A percentile compares a stretch with the other conserved stretches of the same genome.
Conservation (phyloP, 2,888 invertebrate genomes). For the Cheilosia vernalis region DNA sequence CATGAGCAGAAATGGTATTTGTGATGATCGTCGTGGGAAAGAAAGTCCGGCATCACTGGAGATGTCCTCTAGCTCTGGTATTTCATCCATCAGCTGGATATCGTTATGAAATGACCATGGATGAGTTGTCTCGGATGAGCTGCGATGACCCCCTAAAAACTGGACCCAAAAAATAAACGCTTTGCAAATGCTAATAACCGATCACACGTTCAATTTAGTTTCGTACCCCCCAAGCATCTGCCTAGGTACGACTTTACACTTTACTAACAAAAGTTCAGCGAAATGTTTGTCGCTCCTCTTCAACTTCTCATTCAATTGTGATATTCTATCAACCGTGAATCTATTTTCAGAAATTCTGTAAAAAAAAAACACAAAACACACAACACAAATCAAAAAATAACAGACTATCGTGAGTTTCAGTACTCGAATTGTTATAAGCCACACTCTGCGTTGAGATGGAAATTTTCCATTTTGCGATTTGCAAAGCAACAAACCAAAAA, state of each 20-base stretch:
- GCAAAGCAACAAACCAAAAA: slow-evolving; percentile 42
- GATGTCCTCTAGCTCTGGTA: no score
- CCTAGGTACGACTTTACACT: background rate
- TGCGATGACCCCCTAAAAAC: no score
- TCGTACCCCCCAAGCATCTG: no score
- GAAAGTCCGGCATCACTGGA: no score
- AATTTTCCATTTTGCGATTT: slow-evolving; percentile 46
- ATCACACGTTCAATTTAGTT: no score
- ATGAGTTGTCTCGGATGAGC: no score
- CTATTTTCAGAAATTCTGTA: slow-evolving; percentile 16
- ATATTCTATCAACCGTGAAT: slow-evolving; percentile 20
- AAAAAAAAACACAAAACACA: background rate
- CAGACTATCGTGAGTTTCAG: slow-evolving; percentile 33
- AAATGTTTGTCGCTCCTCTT: background rate
- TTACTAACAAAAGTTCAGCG: background rate
- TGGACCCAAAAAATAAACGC: no score
- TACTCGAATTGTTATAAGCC: slow-evolving; percentile 28
- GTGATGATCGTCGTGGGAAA: no score
- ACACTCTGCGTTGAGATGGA: slow-evolving; percentile 25
- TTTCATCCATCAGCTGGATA: no score
- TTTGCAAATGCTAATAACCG: no score
- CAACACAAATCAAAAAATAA: slow-evolving; percentile 1
- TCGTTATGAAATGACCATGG: no score
- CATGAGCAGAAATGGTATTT: no score
- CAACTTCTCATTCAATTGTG: slow-evolving; percentile 3